A percentile compares a stretch with the other conserved stretches of the same genome.
These are phyloP conservation scores for Pyrochroa serraticornis DNA, from an alignment of 2,888 invertebrate species.

Conservation along the genomic window DNA sequence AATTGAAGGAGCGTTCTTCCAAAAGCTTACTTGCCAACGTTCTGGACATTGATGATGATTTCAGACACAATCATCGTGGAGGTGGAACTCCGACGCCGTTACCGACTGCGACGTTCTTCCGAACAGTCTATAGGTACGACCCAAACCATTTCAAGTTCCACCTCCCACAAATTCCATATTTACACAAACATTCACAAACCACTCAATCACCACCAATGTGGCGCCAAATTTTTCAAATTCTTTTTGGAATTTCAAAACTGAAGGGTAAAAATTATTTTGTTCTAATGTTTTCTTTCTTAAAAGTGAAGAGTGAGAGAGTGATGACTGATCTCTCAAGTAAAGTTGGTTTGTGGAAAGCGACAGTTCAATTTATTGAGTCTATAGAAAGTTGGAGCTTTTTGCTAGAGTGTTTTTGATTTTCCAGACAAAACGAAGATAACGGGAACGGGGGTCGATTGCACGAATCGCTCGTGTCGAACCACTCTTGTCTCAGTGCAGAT, in stretches of 20 bases:
- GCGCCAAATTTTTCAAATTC: not conserved
- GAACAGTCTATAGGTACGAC: slow-evolving; percentile 73
- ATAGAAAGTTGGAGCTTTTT: too few relatives aligned
- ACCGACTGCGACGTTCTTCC: slow-evolving; percentile 70
- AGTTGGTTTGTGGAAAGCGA: too few relatives aligned
- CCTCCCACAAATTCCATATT: too few relatives aligned
- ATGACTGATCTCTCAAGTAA: too few relatives aligned
- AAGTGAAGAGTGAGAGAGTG: too few relatives aligned
- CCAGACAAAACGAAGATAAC: slow-evolving; percentile 58
- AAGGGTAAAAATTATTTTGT: too few relatives aligned
- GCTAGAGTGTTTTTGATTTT: too few relatives aligned
- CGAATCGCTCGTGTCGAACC: slow-evolving; percentile 75
- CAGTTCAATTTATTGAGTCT: too few relatives aligned
- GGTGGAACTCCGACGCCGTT: slow-evolving; percentile 63
- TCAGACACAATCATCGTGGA: slow-evolving; percentile 79
- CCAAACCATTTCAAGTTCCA: slow-evolving; percentile 29
- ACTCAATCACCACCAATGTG: not conserved
- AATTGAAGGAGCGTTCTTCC: slow-evolving; percentile 72
- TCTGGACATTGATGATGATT: slow-evolving; percentile 96
- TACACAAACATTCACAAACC: too few relatives aligned
- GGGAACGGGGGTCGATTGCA: slow-evolving; percentile 72
- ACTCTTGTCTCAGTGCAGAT: slow-evolving; percentile 89
- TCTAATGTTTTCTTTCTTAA: too few relatives aligned
- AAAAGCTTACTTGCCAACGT: slow-evolving; percentile 96
- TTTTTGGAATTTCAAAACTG: not conserved